Conservation (phyloP, 2,888 invertebrate species). For the Eristalinus aeneus region DNA sequence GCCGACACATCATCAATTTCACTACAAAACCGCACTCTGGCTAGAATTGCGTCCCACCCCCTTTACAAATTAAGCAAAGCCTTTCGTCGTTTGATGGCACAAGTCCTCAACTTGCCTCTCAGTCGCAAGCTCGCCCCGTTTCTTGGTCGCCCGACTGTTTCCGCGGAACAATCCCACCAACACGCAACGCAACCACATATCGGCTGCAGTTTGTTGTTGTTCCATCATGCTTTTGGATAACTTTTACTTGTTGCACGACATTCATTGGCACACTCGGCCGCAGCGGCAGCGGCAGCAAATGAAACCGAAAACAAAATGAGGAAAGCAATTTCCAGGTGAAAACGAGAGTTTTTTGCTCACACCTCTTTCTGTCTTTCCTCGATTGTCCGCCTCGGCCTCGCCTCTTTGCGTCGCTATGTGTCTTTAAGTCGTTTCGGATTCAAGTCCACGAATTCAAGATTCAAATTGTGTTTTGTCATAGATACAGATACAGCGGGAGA, state of each 20-base stretch:
- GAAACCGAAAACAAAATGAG: slow-evolving; percentile 53
- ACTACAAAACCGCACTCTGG: too few species aligned
- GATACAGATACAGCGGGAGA: slow-evolving; percentile 31
- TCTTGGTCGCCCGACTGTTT: slow-evolving; percentile 23
- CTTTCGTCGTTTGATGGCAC: too few species aligned
- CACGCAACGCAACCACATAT: neutral
- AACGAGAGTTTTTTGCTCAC: slow-evolving; percentile 54
- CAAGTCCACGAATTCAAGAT: slow-evolving; percentile 50
- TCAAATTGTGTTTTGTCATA: slow-evolving; percentile 52
- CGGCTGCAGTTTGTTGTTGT: neutral
- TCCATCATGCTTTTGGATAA: slow-evolving; percentile 38
- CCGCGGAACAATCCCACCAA: neutral
- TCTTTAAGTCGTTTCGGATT: neutral
- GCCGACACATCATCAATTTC: too few species aligned
- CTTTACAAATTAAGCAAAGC: too few species aligned
- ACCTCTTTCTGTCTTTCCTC: neutral
- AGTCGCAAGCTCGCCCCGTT: neutral
- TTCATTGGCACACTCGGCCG: slow-evolving; percentile 11
- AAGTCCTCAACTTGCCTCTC: too few species aligned
- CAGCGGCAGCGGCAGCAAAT: neutral
- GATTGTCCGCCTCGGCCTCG: neutral
- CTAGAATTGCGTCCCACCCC: too few species aligned
- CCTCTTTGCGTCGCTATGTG: neutral
- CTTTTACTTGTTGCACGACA: slow-evolving; percentile 65
- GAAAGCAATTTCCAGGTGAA: slow-evolving; percentile 65